Percentiles rank a stretch among this genome's conserved stretches.
Conservation (phyloP, 1,140 invertebrate genomes). For the Drosophila kurseongensis region DNA sequence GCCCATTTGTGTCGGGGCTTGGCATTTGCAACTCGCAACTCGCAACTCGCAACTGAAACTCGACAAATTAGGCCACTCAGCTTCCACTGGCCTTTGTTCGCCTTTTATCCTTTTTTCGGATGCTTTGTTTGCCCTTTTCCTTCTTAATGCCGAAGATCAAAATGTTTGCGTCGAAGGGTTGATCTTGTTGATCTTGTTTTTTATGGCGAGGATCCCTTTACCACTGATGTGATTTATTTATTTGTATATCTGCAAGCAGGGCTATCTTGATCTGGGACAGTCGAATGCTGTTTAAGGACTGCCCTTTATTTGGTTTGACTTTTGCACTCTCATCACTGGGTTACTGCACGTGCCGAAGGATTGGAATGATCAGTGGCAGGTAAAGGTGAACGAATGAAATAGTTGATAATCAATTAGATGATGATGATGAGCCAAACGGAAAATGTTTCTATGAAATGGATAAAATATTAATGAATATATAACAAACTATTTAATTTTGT, state of each 20-base stretch:
- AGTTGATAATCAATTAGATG: too few relatives aligned
- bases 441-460: too few relatives aligned
- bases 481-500: too few relatives aligned
- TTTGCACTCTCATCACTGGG: slow-evolving; percentile 75
- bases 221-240: slow-evolving; percentile 57
- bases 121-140: slow-evolving; percentile 58
- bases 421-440: too few relatives aligned
- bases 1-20: slow-evolving; percentile 70
- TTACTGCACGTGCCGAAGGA: slow-evolving; percentile 58
- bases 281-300: slow-evolving; percentile 49
- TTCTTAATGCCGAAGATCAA: slow-evolving; percentile 72
- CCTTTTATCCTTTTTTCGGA: slow-evolving; percentile 58
- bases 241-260: slow-evolving; percentile 44
- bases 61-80: slow-evolving; percentile 82
- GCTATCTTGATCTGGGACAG: slow-evolving; percentile 67
- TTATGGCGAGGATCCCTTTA: slow-evolving; percentile 20
- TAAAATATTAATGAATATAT: too few relatives aligned
- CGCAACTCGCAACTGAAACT: slow-evolving; percentile 31
- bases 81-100: slow-evolving; percentile 58
- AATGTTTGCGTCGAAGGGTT: slow-evolving; percentile 79
- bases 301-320: slow-evolving; percentile 69
- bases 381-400: neutral
- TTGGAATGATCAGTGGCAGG: slow-evolving; percentile 1
- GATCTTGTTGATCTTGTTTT: slow-evolving; percentile 72
- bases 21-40: slow-evolving; percentile 39